Conservation (phyloP, 2,888 invertebrate genomes). For the Calameuta filiformis region DNA sequence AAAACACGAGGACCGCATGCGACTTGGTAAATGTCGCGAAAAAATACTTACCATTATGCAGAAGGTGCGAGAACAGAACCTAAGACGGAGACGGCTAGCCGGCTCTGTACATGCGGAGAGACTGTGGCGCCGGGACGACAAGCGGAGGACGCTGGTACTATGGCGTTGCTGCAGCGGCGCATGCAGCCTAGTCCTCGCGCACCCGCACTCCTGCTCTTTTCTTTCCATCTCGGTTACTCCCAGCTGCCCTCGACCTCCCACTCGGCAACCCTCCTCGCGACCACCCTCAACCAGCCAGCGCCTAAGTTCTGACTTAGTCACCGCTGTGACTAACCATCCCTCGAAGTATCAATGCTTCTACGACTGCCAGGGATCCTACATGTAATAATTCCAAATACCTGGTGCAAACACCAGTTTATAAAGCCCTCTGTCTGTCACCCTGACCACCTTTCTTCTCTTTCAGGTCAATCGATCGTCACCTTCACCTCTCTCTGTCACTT, state of each 20-base stretch:
- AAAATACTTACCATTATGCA: conserved; percentile 53
- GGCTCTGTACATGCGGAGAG: conserved; percentile 53
- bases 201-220: conserved; percentile 45
- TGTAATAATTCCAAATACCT: not conserved
- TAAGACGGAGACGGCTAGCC: conserved; percentile 37
- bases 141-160: conserved; percentile 52
- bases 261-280: not conserved
- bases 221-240: conserved; percentile 7
- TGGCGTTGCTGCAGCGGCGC: conserved; percentile 52
- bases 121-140: conserved; percentile 51
- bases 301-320: not conserved
- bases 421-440: not conserved
- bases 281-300: conserved; percentile 10
- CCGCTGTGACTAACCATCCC: conserved; percentile 4
- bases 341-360: not conserved
- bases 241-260: not conserved
- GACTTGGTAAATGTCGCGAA: not conserved
- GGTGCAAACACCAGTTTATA: not conserved
- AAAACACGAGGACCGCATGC: not conserved
- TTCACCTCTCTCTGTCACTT: not conserved
- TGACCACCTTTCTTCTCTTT: not conserved
- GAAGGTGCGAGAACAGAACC: conserved; percentile 31
- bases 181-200: conserved; percentile 50
- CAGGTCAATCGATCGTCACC: not conserved
- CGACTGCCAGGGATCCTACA: not conserved